A percentile compares a stretch with the other conserved stretches of the same genome.
These are phyloP conservation scores for Pangasianodon hypophthalmus DNA, from an alignment of 2,113 vertebrate species.

Conservation along the genomic window DNA sequence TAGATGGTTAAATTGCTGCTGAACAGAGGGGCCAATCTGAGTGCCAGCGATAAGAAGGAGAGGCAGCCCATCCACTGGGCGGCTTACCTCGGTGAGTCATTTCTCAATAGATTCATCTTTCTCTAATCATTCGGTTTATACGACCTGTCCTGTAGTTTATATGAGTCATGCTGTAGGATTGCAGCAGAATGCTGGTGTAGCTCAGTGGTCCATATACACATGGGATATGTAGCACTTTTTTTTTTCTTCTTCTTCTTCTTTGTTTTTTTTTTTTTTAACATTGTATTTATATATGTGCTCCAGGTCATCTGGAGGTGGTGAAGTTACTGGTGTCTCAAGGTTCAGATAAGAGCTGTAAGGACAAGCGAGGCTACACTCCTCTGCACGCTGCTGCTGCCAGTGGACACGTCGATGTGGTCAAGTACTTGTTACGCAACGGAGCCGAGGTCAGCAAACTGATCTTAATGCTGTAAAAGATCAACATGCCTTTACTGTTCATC, in stretches of 20 bases:
- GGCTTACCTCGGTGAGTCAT: constrained; percentile 83
- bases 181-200: neutral
- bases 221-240: neutral
- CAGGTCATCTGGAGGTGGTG: constrained; percentile 91
- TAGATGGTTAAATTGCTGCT: constrained; percentile 93
- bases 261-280: neutral
- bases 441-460: constrained; percentile 78
- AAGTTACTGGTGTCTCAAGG: constrained; percentile 89
- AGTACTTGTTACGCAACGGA: constrained; percentile 84
- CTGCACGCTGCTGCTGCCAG: constrained; percentile 90
- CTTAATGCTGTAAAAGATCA: neutral
- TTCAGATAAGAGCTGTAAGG: constrained; percentile 85
- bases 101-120: neutral
- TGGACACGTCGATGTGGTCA: constrained; percentile 88
- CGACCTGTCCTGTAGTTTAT: neutral
- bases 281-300: neutral
- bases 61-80: constrained; percentile 94
- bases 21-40: constrained; percentile 86
- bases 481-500: neutral
- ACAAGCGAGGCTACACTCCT: constrained; percentile 90
- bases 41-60: constrained; percentile 92
- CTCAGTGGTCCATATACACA: neutral
- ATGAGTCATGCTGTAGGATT: neutral
- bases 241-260: neutral
- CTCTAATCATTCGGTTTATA: neutral